These are phyloP conservation scores for Mus spicilegus DNA, from an alignment of 2,113 vertebrate genomes.

Conservation along the genomic window DNA sequence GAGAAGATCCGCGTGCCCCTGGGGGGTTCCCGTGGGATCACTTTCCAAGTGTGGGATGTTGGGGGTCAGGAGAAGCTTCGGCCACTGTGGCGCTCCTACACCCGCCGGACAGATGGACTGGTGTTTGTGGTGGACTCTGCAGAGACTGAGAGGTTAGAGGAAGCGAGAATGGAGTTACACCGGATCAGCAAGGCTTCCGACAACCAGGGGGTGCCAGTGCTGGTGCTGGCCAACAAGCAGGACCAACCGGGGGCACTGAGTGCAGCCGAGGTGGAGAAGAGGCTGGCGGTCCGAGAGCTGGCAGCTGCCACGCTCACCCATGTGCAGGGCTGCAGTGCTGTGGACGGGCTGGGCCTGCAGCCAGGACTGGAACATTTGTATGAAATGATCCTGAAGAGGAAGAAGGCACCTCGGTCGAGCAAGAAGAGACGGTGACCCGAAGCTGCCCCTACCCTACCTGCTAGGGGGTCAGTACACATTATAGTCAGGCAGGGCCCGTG, in stretches of 20 bases:
- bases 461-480: slow-evolving; percentile 46
- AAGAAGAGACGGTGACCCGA: slow-evolving; percentile 89
- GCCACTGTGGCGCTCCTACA: slow-evolving; percentile 95
- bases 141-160: slow-evolving; percentile 92
- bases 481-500: background rate
- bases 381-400: slow-evolving; percentile 94
- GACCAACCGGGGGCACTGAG: slow-evolving; percentile 89
- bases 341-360: slow-evolving; percentile 92
- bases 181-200: slow-evolving; percentile 92
- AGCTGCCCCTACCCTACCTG: background rate
- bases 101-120: slow-evolving; percentile 92
- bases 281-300: slow-evolving; percentile 90
- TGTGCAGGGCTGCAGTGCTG: slow-evolving; percentile 93
- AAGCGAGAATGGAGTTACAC: slow-evolving; percentile 94
- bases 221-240: slow-evolving; percentile 95
- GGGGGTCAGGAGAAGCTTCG: slow-evolving; percentile 95
- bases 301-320: slow-evolving; percentile 89
- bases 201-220: slow-evolving; percentile 93
- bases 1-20: slow-evolving; percentile 93
- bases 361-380: slow-evolving; percentile 92
- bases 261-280: slow-evolving; percentile 91
- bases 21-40: slow-evolving; percentile 88
- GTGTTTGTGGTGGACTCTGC: slow-evolving; percentile 95
- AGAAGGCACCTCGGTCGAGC: slow-evolving; percentile 90
- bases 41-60: slow-evolving; percentile 96